These are phyloP conservation scores for Atractosteus spatula DNA, from an alignment of 2,113 vertebrate species.

Conservation along the genomic window DNA sequence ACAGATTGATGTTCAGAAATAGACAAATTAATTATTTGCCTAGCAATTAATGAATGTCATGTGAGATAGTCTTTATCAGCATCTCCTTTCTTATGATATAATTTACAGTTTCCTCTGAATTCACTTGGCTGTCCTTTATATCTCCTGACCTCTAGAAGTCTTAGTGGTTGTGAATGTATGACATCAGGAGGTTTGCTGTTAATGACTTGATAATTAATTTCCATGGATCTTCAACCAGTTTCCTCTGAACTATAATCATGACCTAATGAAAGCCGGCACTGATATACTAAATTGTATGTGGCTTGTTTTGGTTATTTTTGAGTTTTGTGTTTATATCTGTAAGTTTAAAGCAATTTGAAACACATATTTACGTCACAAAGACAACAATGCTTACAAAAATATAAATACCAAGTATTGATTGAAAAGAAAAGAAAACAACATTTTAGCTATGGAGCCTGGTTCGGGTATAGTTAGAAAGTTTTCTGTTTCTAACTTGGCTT, in stretches of 20 bases:
- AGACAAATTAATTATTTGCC: conserved; percentile 48
- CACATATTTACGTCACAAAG: no score
- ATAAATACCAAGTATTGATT: no score
- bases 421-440: no score
- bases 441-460: no score
- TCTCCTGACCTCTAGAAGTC: conserved; percentile 49
- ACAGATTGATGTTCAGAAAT: conserved; percentile 17
- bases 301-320: no score
- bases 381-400: no score
- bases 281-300: no score
- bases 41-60: conserved; percentile 50
- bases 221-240: conserved; percentile 30
- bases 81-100: conserved; percentile 35
- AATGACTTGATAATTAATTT: conserved; percentile 47
- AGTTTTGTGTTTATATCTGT: no score
- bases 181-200: conserved; percentile 38
- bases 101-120: conserved; percentile 41
- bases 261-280: conserved; percentile 17
- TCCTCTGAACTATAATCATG: conserved; percentile 41
- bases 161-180: conserved; percentile 29
- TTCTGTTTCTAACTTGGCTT: no score
- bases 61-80: conserved; percentile 41
- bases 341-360: no score
- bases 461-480: no score
- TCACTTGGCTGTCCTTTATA: conserved; percentile 47